A percentile compares a stretch with the other conserved stretches of the same genome.
Evolutionary conservation across 2,113 vertebrate genomes (phyloP).

Genomic region (Syngnathoides biaculeatus): DNA sequence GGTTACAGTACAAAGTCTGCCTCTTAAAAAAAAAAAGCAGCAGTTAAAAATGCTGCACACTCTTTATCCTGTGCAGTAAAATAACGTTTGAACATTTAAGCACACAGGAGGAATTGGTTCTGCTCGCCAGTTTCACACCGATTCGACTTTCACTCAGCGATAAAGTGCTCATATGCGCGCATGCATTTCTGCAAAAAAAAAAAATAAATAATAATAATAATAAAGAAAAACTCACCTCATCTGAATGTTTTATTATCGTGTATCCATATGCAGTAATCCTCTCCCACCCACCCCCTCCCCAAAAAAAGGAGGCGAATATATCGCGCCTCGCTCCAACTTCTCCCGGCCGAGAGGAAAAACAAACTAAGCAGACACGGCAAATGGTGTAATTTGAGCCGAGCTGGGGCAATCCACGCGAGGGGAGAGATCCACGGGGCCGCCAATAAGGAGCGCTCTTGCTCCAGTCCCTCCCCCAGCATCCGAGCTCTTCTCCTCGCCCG

Average conservation of each 20-base stretch:
- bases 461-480: conserved; percentile 73
- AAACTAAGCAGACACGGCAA: conserved; percentile 76
- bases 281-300: no score
- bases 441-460: conserved; percentile 65
- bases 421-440: conserved; percentile 57
- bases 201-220: no score
- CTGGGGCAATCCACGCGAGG: conserved; percentile 76
- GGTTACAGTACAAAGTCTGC: neutral
- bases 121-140: conserved; percentile 28
- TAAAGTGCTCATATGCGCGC: conserved; percentile 32
- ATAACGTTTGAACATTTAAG: conserved; percentile 15
- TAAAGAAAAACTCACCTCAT: conserved; percentile 79
- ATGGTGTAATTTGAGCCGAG: conserved; percentile 85
- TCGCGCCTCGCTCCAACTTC: conserved; percentile 59
- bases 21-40: conserved; percentile 35
- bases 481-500: no score
- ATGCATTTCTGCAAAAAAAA: conserved; percentile 17
- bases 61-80: neutral
- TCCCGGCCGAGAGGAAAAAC: conserved; percentile 74
- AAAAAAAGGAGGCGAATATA: conserved; percentile 15
- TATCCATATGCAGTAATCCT: conserved; percentile 55
- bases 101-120: conserved; percentile 30
- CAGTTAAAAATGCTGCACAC: neutral
- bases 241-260: conserved; percentile 45
- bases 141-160: conserved; percentile 40